Percentiles rank a stretch among this genome's conserved stretches.
These are phyloP conservation scores for Trichopria drosophilae DNA, from an alignment of 2,888 invertebrate species.

Conservation along the genomic window DNA sequence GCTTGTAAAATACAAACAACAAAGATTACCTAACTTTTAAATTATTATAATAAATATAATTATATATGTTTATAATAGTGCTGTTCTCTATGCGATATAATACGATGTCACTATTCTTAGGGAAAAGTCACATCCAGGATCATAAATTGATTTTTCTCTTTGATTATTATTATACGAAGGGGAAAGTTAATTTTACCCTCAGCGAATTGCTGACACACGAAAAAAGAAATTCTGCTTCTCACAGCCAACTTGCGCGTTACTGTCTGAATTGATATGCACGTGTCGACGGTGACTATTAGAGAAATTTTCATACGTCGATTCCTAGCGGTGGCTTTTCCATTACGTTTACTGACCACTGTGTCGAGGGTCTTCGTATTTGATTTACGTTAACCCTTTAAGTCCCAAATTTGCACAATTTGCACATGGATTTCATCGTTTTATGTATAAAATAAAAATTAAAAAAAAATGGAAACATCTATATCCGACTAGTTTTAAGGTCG, in stretches of 20 bases:
- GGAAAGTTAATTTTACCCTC: no score
- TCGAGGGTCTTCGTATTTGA: conserved; percentile 9
- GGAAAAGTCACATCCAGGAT: conserved; percentile 50
- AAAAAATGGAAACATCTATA: background rate
- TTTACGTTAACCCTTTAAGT: conserved; percentile 25
- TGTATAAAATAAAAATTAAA: background rate
- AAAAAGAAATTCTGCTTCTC: conserved; percentile 25
- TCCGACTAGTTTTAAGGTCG: no score
- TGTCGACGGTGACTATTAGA: conserved; percentile 29
- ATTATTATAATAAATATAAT: conserved; percentile 58
- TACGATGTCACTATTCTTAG: conserved; percentile 48
- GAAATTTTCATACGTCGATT: no score
- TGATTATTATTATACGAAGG: conserved; percentile 4
- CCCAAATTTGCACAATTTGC: conserved; percentile 8
- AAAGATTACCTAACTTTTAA: conserved; percentile 57
- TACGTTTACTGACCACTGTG: conserved; percentile 7
- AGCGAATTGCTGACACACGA: no score
- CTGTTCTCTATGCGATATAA: conserved; percentile 46
- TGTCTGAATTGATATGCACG: conserved; percentile 31
- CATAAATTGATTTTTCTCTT: conserved; percentile 26
- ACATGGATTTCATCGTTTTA: background rate
- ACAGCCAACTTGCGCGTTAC: conserved; percentile 40
- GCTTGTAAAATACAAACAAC: conserved; percentile 59
- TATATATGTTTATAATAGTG: conserved; percentile 55
- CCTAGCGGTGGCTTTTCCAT: conserved; percentile 34